phyloP scores from a whole-genome alignment of 2,888 invertebrate genomes.

The Tanytarsus gracilentus region DNA sequence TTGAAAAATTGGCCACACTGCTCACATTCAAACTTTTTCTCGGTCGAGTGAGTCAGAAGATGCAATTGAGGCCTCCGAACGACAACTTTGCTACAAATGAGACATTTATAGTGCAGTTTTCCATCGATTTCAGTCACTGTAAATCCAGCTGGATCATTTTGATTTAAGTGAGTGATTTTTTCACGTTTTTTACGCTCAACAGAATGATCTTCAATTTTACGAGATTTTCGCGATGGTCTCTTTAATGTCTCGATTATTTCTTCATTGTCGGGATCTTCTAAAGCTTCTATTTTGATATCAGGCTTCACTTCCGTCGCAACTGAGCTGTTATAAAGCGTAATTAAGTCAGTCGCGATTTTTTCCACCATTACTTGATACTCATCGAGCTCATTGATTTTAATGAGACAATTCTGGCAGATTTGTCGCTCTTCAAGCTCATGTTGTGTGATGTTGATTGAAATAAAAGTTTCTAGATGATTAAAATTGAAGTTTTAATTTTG shows the following conservation, averaged over 20 bases:
- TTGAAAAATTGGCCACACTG: constrained; percentile 8
- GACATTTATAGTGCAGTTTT: constrained; percentile 5
- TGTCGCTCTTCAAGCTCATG: too few species aligned
- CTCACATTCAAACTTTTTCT: neutral
- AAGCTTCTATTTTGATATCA: neutral
- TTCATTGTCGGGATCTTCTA: too few species aligned
- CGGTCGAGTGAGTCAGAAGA: constrained; percentile 5
- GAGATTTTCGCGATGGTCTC: neutral
- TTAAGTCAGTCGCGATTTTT: too few species aligned
- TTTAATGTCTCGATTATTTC: neutral
- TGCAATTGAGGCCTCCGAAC: neutral
- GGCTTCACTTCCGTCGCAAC: neutral
- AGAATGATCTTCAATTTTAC: neutral
- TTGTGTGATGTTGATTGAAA: too few species aligned
- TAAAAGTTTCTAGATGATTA: too few species aligned
- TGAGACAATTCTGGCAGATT: too few species aligned
- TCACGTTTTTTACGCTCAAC: neutral
- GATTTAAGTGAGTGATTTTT: neutral
- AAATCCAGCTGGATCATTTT: neutral
- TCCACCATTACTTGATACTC: too few species aligned
- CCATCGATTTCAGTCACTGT: constrained; percentile 12
- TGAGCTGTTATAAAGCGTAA: too few species aligned
- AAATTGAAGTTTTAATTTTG: too few species aligned
- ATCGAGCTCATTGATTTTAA: too few species aligned
- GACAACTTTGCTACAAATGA: constrained; percentile 4